Evolutionary conservation across 2,888 invertebrate genomes (phyloP).

Genomic region (Hymenopus coronatus): DNA sequence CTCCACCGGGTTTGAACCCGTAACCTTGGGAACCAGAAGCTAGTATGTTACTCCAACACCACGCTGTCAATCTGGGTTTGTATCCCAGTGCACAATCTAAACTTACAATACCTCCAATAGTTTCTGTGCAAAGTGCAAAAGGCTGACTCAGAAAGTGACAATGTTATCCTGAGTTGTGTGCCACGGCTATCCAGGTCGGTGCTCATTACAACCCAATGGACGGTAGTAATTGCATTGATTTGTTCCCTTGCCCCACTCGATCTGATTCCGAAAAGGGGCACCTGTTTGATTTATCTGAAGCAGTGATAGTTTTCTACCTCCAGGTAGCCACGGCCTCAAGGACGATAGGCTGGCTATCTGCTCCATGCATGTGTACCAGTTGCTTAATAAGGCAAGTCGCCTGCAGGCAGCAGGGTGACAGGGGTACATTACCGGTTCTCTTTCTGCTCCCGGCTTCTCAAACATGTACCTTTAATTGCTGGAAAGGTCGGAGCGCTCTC

Average conservation of each 20-base stretch:
- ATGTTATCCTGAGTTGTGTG: neutral
- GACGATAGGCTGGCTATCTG: neutral
- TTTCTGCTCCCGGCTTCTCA: neutral
- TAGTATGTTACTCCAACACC: too few relatives aligned
- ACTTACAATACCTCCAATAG: too few relatives aligned
- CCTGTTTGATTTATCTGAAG: neutral
- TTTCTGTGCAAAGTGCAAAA: too few relatives aligned
- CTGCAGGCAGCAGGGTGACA: neutral
- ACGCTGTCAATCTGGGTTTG: too few relatives aligned
- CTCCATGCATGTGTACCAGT: neutral
- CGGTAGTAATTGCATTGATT: neutral
- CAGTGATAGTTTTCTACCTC: neutral
- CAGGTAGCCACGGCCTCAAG: neutral
- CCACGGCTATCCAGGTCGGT: neutral
- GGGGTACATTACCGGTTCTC: neutral
- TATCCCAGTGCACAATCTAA: too few relatives aligned
- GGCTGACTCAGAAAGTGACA: neutral
- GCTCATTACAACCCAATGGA: neutral
- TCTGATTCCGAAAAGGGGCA: neutral
- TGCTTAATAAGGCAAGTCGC: neutral
- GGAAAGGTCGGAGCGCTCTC: neutral
- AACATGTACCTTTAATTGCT: neutral
- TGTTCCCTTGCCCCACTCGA: neutral
- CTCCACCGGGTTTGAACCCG: too few relatives aligned
- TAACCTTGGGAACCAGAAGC: too few relatives aligned